Base-by-base conservation (phyloP, 2,888 invertebrate genomes). In the Caenorhabditis sulstoni region DNA sequence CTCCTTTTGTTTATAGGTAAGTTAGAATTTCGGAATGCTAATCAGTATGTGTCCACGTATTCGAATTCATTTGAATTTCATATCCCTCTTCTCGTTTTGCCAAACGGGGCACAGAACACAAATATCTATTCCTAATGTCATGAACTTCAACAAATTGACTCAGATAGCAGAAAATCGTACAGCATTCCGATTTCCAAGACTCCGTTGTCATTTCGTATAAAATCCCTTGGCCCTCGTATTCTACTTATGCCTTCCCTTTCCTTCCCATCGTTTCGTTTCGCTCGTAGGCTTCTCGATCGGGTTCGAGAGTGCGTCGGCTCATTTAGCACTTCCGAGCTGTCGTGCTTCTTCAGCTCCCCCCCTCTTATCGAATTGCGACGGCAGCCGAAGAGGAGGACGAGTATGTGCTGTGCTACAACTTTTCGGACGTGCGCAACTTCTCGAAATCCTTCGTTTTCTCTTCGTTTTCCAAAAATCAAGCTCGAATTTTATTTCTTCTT, bases 291-390 rank as follows among this genome's bases (percentile, higher is more conserved):
- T 23, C 14, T 39, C 39, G n/a, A 3, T 16, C 12, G 16, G 16
- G 9, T 68, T 53, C 45, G 55, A 45, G 45, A 62, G 62, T 55
- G 41, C 49, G 68, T 41, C 62, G 55, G 64, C 71, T 73, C 58
- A 64, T 73, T 73, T 58, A 64, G 64, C 58, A 73, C 64, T 73
- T 73, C 64, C 52, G 64, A 73, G 73, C 64, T 57, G 58, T 50
- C 44, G 20, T 37, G 20, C 55, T 39, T 53, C 58, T 41, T 53
- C 70, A 52, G n/a, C 39, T 23, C 37, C n/a, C n/a, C n/a, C n/a
- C n/a, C 55, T 64, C 62, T 64, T 73, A 73, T 73, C 55, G 64
- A 73, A 73, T 73, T 73, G 73, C 39, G 45, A 37, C 20, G 61
- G 23, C 45, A 39, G 50, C 47, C 16, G 45, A 37, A 16, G 22